phyloP scores from a whole-genome alignment of 2,113 vertebrate genomes.

The Hyaena hyaena region DNA sequence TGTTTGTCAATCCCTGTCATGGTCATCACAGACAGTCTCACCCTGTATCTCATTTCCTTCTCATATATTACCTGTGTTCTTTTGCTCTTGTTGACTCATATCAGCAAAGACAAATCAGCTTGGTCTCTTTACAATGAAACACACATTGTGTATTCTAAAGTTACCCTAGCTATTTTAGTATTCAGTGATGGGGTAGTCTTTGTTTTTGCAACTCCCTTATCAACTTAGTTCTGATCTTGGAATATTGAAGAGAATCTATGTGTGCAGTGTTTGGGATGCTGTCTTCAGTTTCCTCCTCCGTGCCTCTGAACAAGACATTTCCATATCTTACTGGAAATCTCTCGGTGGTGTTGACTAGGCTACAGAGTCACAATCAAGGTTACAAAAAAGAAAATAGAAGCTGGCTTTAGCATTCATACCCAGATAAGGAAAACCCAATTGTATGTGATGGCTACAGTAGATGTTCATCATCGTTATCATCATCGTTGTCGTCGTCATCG shows the following conservation, averaged over 20 bases:
- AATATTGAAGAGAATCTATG: not conserved
- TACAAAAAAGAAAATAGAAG: not conserved
- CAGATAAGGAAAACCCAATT: not conserved
- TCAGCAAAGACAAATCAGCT: not conserved
- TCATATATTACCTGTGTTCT: not conserved
- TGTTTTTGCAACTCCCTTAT: not conserved
- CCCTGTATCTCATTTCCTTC: not conserved
- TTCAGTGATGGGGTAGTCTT: not conserved
- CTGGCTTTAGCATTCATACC: constrained; percentile 6
- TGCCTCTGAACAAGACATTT: not conserved
- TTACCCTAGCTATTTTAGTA: not conserved
- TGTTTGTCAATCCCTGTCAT: not conserved
- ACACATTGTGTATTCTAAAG: not conserved
- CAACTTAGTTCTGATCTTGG: not conserved
- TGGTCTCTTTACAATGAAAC: not conserved
- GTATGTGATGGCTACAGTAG: not conserved
- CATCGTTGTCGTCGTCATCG: not conserved
- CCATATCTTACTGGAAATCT: not conserved
- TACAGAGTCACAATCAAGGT: not conserved
- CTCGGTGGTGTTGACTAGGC: not conserved
- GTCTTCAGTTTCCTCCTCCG: not conserved
- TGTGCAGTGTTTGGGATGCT: not conserved
- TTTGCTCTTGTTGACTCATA: not conserved
- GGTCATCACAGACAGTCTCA: not conserved
- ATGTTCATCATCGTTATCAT: not conserved